Evolutionary conservation across 1,140 invertebrate species (phyloP).

Genomic region (Listronotus oregonensis): DNA sequence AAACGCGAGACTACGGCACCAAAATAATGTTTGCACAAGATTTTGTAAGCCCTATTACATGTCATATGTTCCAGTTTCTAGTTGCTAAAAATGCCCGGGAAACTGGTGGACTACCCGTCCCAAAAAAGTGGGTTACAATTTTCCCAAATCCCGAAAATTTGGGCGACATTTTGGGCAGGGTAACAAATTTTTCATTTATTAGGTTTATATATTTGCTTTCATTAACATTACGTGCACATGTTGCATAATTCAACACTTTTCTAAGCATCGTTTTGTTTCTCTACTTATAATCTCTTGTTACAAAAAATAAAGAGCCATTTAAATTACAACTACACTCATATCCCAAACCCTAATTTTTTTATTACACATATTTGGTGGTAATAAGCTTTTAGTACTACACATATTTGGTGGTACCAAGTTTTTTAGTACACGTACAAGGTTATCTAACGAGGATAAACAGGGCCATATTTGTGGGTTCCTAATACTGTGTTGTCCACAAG

Average conservation of each 20-base stretch:
- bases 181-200: too few species aligned
- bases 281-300: neutral
- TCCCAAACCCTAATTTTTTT: too few species aligned
- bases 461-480: too few species aligned
- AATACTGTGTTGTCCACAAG: too few species aligned
- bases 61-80: constrained; percentile 10
- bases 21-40: constrained; percentile 1
- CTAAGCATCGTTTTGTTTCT: too few species aligned
- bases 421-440: too few species aligned
- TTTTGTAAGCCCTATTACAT: constrained; percentile 10
- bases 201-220: neutral
- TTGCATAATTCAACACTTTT: neutral
- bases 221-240: neutral
- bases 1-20: neutral
- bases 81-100: constrained; percentile 27
- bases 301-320: neutral
- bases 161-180: constrained; percentile 64
- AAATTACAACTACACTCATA: too few species aligned
- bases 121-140: constrained; percentile 56
- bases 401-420: too few species aligned
- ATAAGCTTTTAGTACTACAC: too few species aligned
- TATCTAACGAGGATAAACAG: too few species aligned
- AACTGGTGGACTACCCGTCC: constrained; percentile 69
- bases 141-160: constrained; percentile 63
- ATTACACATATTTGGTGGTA: too few species aligned